Conservation (phyloP, 1,140 invertebrate genomes). For the Orius laevigatus region DNA sequence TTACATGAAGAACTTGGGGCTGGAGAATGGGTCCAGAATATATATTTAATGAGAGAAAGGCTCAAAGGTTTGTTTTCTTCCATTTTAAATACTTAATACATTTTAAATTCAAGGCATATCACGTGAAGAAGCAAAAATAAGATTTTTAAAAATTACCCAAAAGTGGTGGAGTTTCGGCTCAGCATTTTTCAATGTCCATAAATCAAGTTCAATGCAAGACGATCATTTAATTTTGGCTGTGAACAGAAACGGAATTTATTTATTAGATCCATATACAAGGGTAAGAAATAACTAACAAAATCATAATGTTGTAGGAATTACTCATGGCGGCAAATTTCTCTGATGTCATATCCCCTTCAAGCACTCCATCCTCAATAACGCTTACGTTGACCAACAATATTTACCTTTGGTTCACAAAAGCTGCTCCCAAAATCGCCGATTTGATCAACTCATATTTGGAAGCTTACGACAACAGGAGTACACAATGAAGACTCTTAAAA, state of each 20-base stretch:
- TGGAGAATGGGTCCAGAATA: neutral
- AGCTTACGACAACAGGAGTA: no score
- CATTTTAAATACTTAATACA: neutral
- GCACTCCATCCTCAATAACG: no score
- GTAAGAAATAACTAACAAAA: no score
- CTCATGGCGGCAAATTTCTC: no score
- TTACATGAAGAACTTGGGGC: neutral
- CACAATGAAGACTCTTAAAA: no score
- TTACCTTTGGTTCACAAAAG: slow-evolving; percentile 3
- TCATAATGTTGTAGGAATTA: no score
- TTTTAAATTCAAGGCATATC: no score
- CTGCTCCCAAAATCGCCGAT: neutral
- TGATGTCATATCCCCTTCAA: no score
- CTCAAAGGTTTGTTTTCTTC: slow-evolving; percentile 26
- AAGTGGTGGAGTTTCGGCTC: slow-evolving; percentile 9
- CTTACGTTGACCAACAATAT: no score
- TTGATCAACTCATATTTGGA: slow-evolving; percentile 9
- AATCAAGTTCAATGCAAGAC: slow-evolving; percentile 1
- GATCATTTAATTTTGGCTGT: slow-evolving; percentile 68
- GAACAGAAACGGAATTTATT: slow-evolving; percentile 75
- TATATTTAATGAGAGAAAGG: slow-evolving; percentile 27
- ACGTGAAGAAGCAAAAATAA: slow-evolving; percentile 8
- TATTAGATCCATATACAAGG: slow-evolving; percentile 74
- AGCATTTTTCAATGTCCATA: slow-evolving; percentile 4
- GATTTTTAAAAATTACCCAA: slow-evolving; percentile 4